Percentiles rank a stretch among this genome's conserved stretches.
phyloP scores from a whole-genome alignment of 2,888 invertebrate genomes.

The Ichneumoninae sp. region DNA sequence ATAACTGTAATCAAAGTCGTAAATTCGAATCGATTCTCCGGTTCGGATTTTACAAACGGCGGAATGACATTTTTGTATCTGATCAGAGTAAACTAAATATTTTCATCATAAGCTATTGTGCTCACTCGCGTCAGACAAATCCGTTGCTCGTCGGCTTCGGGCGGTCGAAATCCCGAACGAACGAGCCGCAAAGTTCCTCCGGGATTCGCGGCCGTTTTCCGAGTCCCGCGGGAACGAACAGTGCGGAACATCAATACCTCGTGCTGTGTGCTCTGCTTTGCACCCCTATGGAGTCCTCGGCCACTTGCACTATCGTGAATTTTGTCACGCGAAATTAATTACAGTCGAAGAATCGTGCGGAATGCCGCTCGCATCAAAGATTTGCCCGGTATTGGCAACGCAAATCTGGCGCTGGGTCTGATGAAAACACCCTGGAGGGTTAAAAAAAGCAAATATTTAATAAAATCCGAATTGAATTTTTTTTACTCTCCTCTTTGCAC shows the following conservation, averaged over 20 bases:
- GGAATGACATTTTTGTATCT: conserved; percentile 3
- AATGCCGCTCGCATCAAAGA: conserved; percentile 24
- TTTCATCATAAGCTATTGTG: conserved; percentile 41
- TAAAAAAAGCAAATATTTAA: neutral
- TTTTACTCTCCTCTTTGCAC: neutral
- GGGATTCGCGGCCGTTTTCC: conserved; percentile 29
- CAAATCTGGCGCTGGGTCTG: neutral
- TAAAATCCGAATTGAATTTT: neutral
- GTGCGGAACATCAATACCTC: neutral
- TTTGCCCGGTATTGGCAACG: conserved; percentile 19
- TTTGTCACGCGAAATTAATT: conserved; percentile 56
- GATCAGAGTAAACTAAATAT: conserved; percentile 26
- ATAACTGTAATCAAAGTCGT: neutral
- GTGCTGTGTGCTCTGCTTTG: neutral
- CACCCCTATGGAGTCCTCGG: neutral
- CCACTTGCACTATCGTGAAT: conserved; percentile 42
- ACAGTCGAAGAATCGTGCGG: conserved; percentile 26
- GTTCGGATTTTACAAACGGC: neutral
- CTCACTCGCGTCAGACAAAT: conserved; percentile 38
- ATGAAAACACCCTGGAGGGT: too few relatives aligned
- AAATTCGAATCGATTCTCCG: neutral
- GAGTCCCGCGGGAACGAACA: conserved; percentile 51
- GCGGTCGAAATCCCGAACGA: conserved; percentile 50
- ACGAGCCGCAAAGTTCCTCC: conserved; percentile 34
- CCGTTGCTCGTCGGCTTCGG: conserved; percentile 43